These are phyloP conservation scores for Trichogramma dendrolimi DNA, from an alignment of 2,888 invertebrate genomes.

Conservation along the genomic window DNA sequence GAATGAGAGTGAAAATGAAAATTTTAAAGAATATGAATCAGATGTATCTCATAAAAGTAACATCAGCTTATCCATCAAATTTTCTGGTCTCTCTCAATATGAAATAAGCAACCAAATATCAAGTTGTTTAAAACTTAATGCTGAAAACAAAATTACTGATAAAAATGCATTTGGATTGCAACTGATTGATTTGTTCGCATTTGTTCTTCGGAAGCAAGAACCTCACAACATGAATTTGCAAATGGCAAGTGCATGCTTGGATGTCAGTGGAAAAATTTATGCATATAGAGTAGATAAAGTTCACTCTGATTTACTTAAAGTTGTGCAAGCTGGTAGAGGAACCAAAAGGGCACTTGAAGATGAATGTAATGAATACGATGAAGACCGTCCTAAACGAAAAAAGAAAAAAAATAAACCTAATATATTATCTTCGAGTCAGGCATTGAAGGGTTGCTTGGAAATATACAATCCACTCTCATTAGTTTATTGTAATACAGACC, in stretches of 20 bases:
- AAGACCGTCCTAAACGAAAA: conserved; percentile 34
- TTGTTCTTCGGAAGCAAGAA: conserved; percentile 69
- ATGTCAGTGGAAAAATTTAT: conserved; percentile 86
- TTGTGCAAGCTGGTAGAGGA: conserved; percentile 64
- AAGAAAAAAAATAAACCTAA: conserved; percentile 32
- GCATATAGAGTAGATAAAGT: conserved; percentile 82
- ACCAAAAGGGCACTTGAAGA: conserved; percentile 36
- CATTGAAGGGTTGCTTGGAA: conserved; percentile 33
- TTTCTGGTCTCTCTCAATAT: neutral
- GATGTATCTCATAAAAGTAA: neutral
- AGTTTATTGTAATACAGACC: conserved; percentile 37
- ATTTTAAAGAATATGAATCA: too few species aligned
- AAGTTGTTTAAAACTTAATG: conserved; percentile 40
- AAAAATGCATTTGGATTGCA: conserved; percentile 87
- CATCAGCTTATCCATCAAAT: neutral
- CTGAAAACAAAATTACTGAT: conserved; percentile 68
- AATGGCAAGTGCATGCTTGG: conserved; percentile 80
- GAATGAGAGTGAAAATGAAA: too few species aligned
- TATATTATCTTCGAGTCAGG: conserved; percentile 30
- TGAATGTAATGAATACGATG: conserved; percentile 20
- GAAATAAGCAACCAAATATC: conserved; percentile 38
- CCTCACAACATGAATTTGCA: conserved; percentile 68
- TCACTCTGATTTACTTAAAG: conserved; percentile 74
- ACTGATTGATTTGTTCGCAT: conserved; percentile 80
- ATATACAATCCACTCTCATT: conserved; percentile 30